phyloP scores from a whole-genome alignment of 2,888 invertebrate species.

The Machimus atricapillus region DNA sequence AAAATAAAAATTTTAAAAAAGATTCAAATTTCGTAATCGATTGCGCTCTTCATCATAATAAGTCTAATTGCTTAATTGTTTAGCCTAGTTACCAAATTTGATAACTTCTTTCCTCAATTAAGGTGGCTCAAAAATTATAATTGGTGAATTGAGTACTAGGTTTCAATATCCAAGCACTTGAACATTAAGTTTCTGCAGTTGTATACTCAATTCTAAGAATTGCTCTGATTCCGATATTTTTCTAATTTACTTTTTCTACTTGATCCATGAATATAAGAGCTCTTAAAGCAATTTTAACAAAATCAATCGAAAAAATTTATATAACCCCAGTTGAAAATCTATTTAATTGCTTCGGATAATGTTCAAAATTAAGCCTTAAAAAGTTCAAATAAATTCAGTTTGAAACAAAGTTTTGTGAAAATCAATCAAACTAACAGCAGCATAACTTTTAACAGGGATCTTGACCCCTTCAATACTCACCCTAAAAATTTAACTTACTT shows the following conservation, averaged over 20 bases:
- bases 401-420: not conserved
- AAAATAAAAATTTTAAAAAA: not conserved
- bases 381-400: not conserved
- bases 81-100: not conserved
- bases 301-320: too few relatives aligned
- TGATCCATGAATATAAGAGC: too few relatives aligned
- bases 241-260: too few relatives aligned
- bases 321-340: not conserved
- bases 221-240: too few relatives aligned
- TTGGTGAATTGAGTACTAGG: too few relatives aligned
- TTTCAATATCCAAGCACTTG: too few relatives aligned
- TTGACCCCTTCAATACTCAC: not conserved
- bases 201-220: too few relatives aligned
- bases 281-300: too few relatives aligned
- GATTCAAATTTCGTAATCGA: not conserved
- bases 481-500: conserved; percentile 72
- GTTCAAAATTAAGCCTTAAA: too few relatives aligned
- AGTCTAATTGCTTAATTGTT: too few relatives aligned
- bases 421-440: not conserved
- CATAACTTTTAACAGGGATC: not conserved
- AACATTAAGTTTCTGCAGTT: too few relatives aligned
- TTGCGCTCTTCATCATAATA: not conserved
- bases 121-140: too few relatives aligned
- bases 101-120: not conserved
- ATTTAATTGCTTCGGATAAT: not conserved